phyloP scores from a whole-genome alignment of 2,113 vertebrate genomes.

The Rhabdomys dilectus region DNA sequence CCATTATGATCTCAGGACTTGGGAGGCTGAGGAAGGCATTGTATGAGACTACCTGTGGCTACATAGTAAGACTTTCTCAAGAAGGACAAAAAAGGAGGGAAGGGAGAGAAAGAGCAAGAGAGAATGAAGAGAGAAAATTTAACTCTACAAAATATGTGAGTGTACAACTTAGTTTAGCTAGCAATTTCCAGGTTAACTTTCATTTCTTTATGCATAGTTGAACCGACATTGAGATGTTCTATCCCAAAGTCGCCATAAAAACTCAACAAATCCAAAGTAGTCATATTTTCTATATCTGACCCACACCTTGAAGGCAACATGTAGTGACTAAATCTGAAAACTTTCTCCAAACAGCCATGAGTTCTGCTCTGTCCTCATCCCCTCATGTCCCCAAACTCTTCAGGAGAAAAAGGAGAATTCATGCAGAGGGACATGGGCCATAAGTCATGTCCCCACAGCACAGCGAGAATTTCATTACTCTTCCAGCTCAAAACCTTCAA shows the following conservation, averaged over 20 bases:
- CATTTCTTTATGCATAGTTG: neutral
- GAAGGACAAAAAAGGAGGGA: neutral
- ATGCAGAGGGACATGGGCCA: accelerated
- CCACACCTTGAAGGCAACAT: neutral
- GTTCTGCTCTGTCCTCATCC: neutral
- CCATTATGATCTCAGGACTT: neutral
- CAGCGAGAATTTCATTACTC: neutral
- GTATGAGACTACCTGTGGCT: neutral
- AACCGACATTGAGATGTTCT: neutral
- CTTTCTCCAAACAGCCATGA: neutral
- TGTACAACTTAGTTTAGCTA: neutral
- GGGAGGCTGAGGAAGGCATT: neutral
- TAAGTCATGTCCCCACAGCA: neutral
- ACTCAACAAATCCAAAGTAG: slow-evolving; percentile 2
- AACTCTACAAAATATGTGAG: neutral
- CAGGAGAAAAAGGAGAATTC: neutral
- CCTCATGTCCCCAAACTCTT: neutral
- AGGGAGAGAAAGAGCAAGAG: neutral
- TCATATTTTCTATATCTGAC: neutral
- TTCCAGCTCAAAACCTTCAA: neutral
- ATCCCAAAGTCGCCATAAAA: neutral
- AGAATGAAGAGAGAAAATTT: neutral
- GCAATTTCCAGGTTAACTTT: slow-evolving; percentile 23
- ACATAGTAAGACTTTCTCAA: neutral
- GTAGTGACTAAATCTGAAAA: neutral